Evolutionary conservation across 2,888 invertebrate species (phyloP).

Genomic region (Liodrosophila aerea): DNA sequence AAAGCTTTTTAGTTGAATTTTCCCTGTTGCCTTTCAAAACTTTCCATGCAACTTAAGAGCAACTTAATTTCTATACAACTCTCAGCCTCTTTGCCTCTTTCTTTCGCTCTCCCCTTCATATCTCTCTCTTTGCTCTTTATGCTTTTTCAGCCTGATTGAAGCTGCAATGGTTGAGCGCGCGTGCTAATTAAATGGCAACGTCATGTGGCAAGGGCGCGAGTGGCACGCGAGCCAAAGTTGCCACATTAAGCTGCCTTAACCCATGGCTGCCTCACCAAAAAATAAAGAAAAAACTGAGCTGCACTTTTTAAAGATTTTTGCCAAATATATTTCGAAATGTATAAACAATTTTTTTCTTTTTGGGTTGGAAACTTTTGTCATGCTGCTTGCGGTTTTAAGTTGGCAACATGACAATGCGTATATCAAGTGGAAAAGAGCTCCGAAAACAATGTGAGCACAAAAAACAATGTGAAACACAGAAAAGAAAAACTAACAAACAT

Average conservation of each 20-base stretch:
- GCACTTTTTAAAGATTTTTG: slow-evolving; percentile 14
- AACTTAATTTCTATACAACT: background rate
- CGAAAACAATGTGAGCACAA: slow-evolving; percentile 15
- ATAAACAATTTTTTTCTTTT: too few relatives aligned
- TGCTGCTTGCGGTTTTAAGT: slow-evolving; percentile 25
- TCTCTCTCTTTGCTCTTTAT: slow-evolving; percentile 2
- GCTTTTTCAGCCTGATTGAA: slow-evolving; percentile 26
- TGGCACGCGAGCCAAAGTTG: slow-evolving; percentile 23
- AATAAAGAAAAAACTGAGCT: background rate
- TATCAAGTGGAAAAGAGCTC: slow-evolving; percentile 24
- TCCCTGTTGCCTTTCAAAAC: too few relatives aligned
- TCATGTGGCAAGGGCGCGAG: slow-evolving; percentile 19
- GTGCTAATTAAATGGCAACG: slow-evolving; percentile 42
- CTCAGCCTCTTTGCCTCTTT: background rate
- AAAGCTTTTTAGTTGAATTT: too few relatives aligned
- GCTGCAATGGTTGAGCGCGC: slow-evolving; percentile 19
- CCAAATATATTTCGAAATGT: background rate
- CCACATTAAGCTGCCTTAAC: slow-evolving; percentile 28
- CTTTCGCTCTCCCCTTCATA: too few relatives aligned
- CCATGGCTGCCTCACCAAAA: slow-evolving; percentile 20
- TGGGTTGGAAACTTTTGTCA: slow-evolving; percentile 9
- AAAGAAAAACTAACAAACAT: slow-evolving; percentile 53
- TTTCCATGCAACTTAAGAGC: background rate
- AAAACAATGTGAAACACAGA: slow-evolving; percentile 39
- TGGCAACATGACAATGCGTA: slow-evolving; percentile 35